Conservation (phyloP, 2,113 vertebrate genomes). For the Columba janthina region DNA sequence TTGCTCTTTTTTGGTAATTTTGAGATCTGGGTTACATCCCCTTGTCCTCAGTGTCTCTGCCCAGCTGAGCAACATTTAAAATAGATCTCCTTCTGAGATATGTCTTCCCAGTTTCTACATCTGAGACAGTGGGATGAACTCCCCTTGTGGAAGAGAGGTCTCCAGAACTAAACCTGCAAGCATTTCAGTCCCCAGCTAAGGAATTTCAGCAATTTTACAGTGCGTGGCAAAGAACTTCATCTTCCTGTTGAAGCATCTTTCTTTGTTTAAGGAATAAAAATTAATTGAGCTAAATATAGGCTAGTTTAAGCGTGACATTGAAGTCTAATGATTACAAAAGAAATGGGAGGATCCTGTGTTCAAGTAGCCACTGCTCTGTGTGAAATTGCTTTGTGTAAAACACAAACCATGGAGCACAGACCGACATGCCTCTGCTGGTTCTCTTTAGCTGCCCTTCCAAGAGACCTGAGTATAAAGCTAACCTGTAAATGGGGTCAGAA, state of each 20-base stretch:
- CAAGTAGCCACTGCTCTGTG: neutral
- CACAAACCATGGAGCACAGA: neutral
- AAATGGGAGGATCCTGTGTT: neutral
- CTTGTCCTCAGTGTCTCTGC: neutral
- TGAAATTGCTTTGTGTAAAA: neutral
- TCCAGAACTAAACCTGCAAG: neutral
- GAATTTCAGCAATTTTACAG: neutral
- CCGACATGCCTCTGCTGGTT: neutral
- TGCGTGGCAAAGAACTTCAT: neutral
- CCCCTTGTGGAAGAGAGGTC: neutral
- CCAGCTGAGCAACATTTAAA: neutral
- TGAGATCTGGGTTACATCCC: neutral
- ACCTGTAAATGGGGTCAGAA: neutral
- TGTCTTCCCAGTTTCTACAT: neutral
- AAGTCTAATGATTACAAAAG: neutral
- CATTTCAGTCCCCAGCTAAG: neutral
- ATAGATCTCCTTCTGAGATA: neutral
- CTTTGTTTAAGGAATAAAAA: neutral
- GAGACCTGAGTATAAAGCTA: rapidly evolving
- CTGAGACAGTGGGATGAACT: neutral
- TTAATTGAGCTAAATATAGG: neutral
- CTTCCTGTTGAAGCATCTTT: neutral
- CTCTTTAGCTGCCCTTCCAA: neutral
- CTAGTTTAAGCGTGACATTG: neutral
- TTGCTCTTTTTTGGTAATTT: neutral